Base-by-base conservation (phyloP, 1,140 invertebrate genomes). In the Apolygus lucorum region DNA sequence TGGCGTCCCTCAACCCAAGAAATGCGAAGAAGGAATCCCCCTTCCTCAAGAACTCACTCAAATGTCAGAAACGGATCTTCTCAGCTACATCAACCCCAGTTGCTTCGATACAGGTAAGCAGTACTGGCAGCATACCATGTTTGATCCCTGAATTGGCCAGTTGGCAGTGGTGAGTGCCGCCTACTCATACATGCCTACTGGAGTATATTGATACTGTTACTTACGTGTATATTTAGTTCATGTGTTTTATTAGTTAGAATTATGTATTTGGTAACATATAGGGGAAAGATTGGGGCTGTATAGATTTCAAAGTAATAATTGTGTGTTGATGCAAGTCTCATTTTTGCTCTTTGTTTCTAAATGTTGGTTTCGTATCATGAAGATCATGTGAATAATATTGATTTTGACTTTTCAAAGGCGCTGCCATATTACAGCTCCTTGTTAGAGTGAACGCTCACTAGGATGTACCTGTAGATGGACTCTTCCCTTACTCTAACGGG, bases 31-130 rank as follows among this genome's bases (percentile, higher is more conserved):
- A 52, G 71, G 69, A 14, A 73, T 87, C 71, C 83, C 85, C 1
- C 24, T 74, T 14, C 64, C 69, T 42, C 87, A 88, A 76, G 86
- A 89, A 27, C 81, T 93, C 68, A 88, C 88, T 22, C 85, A 87
- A 64, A 90, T 93, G 86, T 90, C 89, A 66, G 90, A 92, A 75
- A 88, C 88, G 77, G 90, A 93, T 81, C 82, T 93, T 68, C 83
- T 93, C 63, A 91, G 87, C 76, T 90, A 91, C 77, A 92, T 93
- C 65, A 91, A 92, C 82, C 88, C 90, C 17, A 90, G 86, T 79
- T 90, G 88, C 78, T 93, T 93, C 76, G 90, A 92, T 80, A 87
- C 88, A 84, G 85, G 86, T 88, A 70, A 63, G 52, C 26, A 49
- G 34, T 11, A 49, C 17, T 68, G 2, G 42, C 17, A 11, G 34